These are phyloP conservation scores for Macrobrachium rosenbergii DNA, from an alignment of 1,140 invertebrate species.

Conservation along the genomic window DNA sequence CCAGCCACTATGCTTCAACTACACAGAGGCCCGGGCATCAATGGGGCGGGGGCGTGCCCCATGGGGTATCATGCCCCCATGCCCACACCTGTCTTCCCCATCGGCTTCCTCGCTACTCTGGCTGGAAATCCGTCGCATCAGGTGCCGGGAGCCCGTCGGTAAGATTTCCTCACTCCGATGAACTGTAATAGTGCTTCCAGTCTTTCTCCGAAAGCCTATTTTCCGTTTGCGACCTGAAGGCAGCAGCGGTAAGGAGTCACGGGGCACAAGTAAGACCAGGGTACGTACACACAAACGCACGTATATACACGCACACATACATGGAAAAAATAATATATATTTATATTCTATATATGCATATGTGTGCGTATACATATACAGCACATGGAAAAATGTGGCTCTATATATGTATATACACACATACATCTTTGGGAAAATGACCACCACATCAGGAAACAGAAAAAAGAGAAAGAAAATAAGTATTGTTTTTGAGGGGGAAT, in stretches of 20 bases:
- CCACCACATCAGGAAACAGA: no score
- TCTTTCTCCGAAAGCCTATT: constrained; percentile 94
- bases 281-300: constrained; percentile 40
- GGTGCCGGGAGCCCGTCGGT: constrained; percentile 84
- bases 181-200: constrained; percentile 85
- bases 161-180: constrained; percentile 95
- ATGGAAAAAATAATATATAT: neutral
- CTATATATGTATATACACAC: constrained; percentile 11
- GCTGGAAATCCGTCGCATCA: constrained; percentile 84
- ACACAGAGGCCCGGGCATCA: neutral
- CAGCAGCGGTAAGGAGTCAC: constrained; percentile 41
- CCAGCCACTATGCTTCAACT: constrained; percentile 42
- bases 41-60: neutral
- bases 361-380: constrained; percentile 4
- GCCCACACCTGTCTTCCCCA: constrained; percentile 78
- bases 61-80: constrained; percentile 73
- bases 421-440: neutral
- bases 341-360: neutral
- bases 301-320: constrained; percentile 36
- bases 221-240: constrained; percentile 89
- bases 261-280: constrained; percentile 14
- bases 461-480: no score
- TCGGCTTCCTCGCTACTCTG: constrained; percentile 93
- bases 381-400: neutral
- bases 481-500: no score